phyloP scores from a whole-genome alignment of 1,140 invertebrate genomes.

The Brachionus paranguensis region DNA sequence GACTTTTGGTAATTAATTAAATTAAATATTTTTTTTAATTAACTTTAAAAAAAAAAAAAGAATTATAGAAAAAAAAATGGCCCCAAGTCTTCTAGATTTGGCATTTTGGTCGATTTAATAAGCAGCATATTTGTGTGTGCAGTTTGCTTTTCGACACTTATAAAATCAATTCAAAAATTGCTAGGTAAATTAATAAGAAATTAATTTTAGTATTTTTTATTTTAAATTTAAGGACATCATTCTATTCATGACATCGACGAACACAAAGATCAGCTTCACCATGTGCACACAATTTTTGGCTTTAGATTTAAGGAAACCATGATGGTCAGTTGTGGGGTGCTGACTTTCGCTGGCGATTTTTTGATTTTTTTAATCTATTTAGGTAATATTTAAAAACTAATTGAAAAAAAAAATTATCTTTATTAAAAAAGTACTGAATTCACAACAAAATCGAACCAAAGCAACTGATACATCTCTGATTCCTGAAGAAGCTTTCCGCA shows the following conservation, averaged over 20 bases:
- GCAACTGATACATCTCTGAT: neutral
- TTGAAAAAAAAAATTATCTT: neutral
- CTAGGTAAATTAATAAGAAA: neutral
- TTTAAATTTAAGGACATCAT: neutral
- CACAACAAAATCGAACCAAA: neutral
- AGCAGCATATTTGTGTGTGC: constrained; percentile 13
- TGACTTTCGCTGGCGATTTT: neutral
- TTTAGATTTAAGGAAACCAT: neutral
- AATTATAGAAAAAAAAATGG: neutral
- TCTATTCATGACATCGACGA: neutral
- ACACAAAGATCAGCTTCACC: neutral
- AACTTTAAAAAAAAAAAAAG: neutral
- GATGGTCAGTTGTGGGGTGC: neutral
- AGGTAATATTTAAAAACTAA: neutral
- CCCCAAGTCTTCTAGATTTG: neutral
- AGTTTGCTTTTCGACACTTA: constrained; percentile 4
- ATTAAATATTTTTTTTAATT: neutral
- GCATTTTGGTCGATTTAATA: constrained; percentile 6
- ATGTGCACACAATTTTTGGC: neutral
- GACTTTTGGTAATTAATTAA: neutral
- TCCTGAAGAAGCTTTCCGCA: neutral
- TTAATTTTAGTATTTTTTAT: neutral
- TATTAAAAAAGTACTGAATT: neutral
- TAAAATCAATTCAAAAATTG: neutral
- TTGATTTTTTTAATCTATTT: neutral